Evolutionary conservation across 2,113 vertebrate genomes (phyloP).

Genomic region (Hippoglossus stenolepis): DNA sequence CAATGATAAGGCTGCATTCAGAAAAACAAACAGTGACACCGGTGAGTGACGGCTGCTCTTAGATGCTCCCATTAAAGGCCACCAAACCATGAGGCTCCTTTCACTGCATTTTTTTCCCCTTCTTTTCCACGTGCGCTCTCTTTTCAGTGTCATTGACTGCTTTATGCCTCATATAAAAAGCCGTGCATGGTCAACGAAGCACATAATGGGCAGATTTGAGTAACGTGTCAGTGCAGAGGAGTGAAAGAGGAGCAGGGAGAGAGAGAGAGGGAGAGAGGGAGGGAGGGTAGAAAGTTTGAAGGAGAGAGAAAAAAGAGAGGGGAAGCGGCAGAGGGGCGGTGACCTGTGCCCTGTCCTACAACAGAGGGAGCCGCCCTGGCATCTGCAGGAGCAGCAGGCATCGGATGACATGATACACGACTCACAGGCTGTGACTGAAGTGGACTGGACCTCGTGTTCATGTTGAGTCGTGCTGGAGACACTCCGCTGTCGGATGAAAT

Average conservation of each 20-base stretch:
- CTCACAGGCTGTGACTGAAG: constrained; percentile 59
- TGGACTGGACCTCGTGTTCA: constrained; percentile 31
- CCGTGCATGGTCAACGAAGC: constrained; percentile 72
- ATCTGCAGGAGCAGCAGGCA: constrained; percentile 71
- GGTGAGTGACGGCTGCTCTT: constrained; percentile 50
- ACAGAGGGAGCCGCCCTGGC: constrained; percentile 63
- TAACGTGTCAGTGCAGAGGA: constrained; percentile 69
- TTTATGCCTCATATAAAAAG: constrained; percentile 79
- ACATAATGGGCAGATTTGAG: constrained; percentile 76
- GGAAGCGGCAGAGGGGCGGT: constrained; percentile 37
- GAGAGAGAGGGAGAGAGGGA: background rate
- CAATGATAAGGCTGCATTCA: constrained; percentile 41
- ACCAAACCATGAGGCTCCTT: constrained; percentile 48
- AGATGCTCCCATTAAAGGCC: constrained; percentile 48
- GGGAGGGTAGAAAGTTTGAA: constrained; percentile 31
- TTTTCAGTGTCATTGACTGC: constrained; percentile 74
- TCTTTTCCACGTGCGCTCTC: constrained; percentile 44
- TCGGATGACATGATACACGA: constrained; percentile 65
- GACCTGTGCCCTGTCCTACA: constrained; percentile 59
- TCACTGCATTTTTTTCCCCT: constrained; percentile 32
- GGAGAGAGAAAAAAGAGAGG: constrained; percentile 7
- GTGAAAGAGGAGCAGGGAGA: constrained; percentile 40
- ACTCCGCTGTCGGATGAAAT: constrained; percentile 52
- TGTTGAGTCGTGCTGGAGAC: constrained; percentile 54
- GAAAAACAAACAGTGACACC: constrained; percentile 61